These are phyloP conservation scores for Drosophila neutralis DNA, from an alignment of 2,888 invertebrate genomes.

Conservation along the genomic window DNA sequence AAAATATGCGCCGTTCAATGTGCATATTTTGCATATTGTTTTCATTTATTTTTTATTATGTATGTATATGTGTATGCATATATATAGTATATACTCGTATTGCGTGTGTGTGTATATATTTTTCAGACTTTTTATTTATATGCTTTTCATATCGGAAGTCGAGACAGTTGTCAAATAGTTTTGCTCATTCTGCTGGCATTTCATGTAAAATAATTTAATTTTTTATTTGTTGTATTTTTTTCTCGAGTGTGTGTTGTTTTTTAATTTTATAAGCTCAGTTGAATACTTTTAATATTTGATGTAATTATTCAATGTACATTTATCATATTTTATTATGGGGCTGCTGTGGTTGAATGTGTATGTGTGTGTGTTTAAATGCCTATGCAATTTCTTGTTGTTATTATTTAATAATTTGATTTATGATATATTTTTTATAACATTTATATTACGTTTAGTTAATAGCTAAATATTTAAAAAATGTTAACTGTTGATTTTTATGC, in stretches of 20 bases:
- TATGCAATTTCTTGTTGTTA: slow-evolving; percentile 43
- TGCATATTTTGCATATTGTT: slow-evolving; percentile 15
- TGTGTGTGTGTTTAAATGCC: slow-evolving; percentile 56
- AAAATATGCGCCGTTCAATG: slow-evolving; percentile 18
- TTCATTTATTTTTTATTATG: slow-evolving; percentile 22
- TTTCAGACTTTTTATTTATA: slow-evolving; percentile 76
- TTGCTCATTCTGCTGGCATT: slow-evolving; percentile 47
- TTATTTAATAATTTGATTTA: slow-evolving; percentile 61
- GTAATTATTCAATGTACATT: slow-evolving; percentile 60
- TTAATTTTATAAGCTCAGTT: slow-evolving; percentile 77
- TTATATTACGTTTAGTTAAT: slow-evolving; percentile 73
- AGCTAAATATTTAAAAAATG: slow-evolving; percentile 83
- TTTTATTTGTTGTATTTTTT: slow-evolving; percentile 22
- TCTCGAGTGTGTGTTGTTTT: slow-evolving; percentile 30
- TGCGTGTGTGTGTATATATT: slow-evolving; percentile 39
- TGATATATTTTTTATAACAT: slow-evolving; percentile 66
- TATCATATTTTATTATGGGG: slow-evolving; percentile 53
- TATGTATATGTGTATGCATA: slow-evolving; percentile 31
- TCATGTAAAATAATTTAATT: slow-evolving; percentile 33
- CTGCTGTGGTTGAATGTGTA: slow-evolving; percentile 36
- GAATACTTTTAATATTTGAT: slow-evolving; percentile 69
- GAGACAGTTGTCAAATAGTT: slow-evolving; percentile 71
- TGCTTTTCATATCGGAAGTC: slow-evolving; percentile 74
- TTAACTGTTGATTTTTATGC: slow-evolving; percentile 83
- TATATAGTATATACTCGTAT: slow-evolving; percentile 44